Base-by-base conservation (phyloP, 2,797 vertebrate species). In the Setipinna tenuifilis region DNA sequence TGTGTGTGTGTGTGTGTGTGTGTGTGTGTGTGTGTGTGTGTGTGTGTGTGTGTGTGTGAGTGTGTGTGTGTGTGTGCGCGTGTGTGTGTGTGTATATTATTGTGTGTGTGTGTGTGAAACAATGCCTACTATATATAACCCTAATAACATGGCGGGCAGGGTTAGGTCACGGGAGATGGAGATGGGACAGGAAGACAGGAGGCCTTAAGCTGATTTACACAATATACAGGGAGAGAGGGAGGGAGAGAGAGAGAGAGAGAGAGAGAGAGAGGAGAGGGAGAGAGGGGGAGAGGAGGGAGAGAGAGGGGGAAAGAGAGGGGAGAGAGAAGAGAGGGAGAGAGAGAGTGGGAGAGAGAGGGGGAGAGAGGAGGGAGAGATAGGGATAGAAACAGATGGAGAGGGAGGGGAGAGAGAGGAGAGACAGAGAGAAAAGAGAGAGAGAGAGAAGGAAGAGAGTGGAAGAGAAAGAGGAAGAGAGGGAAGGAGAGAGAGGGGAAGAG, bases 111-210 rank as follows among this genome's bases (percentile, higher is more conserved):
- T 62, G 84, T 83, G 82, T n/a, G 90, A 95, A 95, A 95, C 94
- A 95, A 96, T 93, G 86, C 83, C 90, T 93, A 92, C 93, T 93
- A 94, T 93, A 95, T 94, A 95, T 95, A 95, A 93, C 92, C 87
- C 65, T 88, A 91, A 89, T 90, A 89, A 91, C 92, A 92, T 90
- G 89, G 82, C 87, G 84, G 86, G 87, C 83, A 85, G 85, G 83
- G 80, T n/a, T 21, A 62, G 83, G 80, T n/a, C 61, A 62, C n/a
- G 16, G 14, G 54, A 16, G 58, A 83, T 6, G 71, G 88, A 88
- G 91, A 89, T 87, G 93, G 90, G 91, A 85, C 81, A 81, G 85
- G 80, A 89, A 87, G 68, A 81, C 86, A 83, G 86, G 90, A 91
- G 93, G 93, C 92, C 88, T 94, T 90, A 91, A 94, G 95, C 93